These are phyloP conservation scores for Andrena haemorrhoa DNA, from an alignment of 2,888 invertebrate species.

Conservation along the genomic window DNA sequence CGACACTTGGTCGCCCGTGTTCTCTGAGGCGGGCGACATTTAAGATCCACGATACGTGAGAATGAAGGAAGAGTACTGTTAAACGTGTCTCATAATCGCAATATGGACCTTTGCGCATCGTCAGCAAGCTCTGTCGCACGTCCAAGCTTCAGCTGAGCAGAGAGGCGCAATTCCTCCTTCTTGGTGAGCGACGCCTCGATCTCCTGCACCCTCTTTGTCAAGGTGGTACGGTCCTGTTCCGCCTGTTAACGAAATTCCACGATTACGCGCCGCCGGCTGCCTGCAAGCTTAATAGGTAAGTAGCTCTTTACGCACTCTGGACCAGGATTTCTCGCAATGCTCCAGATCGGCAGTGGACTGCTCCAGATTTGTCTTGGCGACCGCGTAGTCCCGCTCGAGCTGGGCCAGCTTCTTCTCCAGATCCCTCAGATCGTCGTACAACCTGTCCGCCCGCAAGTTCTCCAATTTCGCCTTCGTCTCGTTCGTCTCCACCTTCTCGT, in stretches of 20 bases:
- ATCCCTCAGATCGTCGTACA: constrained; percentile 96
- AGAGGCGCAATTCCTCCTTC: constrained; percentile 88
- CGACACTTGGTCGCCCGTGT: no score
- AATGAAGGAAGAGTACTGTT: background rate
- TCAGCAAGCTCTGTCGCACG: constrained; percentile 90
- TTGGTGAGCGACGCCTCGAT: constrained; percentile 89
- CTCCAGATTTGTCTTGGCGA: constrained; percentile 94
- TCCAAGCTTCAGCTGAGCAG: constrained; percentile 88
- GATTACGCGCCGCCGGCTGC: background rate
- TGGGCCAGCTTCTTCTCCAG: constrained; percentile 97
- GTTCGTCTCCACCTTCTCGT: constrained; percentile 88
- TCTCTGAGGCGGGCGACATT: no score
- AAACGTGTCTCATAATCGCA: background rate
- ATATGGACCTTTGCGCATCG: constrained; percentile 88
- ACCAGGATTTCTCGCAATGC: constrained; percentile 95
- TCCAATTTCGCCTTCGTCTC: constrained; percentile 88
- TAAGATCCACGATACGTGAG: background rate
- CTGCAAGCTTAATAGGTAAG: background rate
- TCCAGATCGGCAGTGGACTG: constrained; percentile 97
- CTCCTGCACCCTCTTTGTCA: constrained; percentile 89
- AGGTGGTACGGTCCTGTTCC: constrained; percentile 88
- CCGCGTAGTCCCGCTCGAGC: constrained; percentile 95
- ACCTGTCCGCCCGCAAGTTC: constrained; percentile 85
- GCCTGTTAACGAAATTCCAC: constrained; percentile 81
- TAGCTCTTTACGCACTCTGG: constrained; percentile 87